Base-by-base conservation (phyloP, 2,888 invertebrate genomes). In the Perithous albicinctus region DNA sequence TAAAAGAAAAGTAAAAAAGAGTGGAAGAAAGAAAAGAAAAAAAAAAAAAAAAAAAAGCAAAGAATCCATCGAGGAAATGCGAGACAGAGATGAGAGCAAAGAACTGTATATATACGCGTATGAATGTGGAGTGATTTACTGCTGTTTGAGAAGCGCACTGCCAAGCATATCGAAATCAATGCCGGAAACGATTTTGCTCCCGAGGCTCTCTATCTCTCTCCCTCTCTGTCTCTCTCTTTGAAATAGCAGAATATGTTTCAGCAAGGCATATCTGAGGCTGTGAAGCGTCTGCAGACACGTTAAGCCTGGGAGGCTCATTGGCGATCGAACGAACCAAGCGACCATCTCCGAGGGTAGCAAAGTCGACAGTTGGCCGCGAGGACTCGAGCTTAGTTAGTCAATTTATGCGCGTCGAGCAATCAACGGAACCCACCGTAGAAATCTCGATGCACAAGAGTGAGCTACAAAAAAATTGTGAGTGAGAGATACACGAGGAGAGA, bases 111-210 rank as follows among this genome's bases (percentile, higher is more conserved):
- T 18, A 23, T 23, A 18, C 23, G 1, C 54, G n/a, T n/a, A 56
- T 56, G 15, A 35, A 51, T 46, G 54, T n/a, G 76, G 83, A 59
- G 84, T 90, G 91, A 91, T 92, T 90, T 90, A 91, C 87, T 72
- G 87, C 85, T 87, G 80, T 89, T 89, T 89, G 88, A 88, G 85
- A 87, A 80, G 63, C 54, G 29, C 46, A 46, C 43, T 20, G n/a
- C 70, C 54, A 41, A 35, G 23, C 48, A 77, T 79, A 80, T 76
- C 63, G 46, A 73, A 77, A 80, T 73, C 72, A 67, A 79, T 78
- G 70, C 64, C 73, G 79, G 80, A 83, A 76, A 73, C 72, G 64
- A 77, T 77, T 76, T 63, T 48, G 38, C 38, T 72, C 77, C n/a
- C 69, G 51, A 54, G 64, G 38, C 46, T n/a, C n/a, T n/a, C n/a